These are phyloP conservation scores for Heliornis fulica DNA, from an alignment of 2,113 vertebrate genomes.

Conservation along the genomic window DNA sequence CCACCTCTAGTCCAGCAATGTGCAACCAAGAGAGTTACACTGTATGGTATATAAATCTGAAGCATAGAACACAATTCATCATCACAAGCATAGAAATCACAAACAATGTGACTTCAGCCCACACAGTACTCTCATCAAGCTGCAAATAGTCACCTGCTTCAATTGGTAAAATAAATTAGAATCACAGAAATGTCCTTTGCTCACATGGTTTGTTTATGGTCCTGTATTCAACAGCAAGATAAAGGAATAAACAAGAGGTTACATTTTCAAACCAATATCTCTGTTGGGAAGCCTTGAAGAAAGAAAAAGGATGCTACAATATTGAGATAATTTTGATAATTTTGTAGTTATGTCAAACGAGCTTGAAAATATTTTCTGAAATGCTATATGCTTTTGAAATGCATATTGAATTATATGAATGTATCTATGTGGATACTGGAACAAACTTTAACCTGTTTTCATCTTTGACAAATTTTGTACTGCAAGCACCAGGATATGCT, in stretches of 20 bases:
- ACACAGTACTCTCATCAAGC: constrained; percentile 46
- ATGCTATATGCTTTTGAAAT: background rate
- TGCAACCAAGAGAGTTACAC: background rate
- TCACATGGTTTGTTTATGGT: background rate
- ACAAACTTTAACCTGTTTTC: background rate
- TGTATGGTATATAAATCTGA: background rate
- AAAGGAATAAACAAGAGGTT: background rate
- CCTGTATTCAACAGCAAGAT: background rate
- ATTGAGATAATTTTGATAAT: background rate
- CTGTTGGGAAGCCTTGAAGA: background rate
- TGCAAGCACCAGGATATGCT: background rate
- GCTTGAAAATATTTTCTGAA: background rate
- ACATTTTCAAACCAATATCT: background rate
- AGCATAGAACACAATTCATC: background rate
- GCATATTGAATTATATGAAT: background rate
- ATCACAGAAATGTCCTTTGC: background rate
- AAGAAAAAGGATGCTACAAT: background rate
- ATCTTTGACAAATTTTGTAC: background rate
- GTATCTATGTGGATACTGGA: background rate
- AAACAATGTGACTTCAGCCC: constrained; percentile 7
- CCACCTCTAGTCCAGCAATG: background rate
- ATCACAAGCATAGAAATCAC: background rate
- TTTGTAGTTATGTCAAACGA: background rate
- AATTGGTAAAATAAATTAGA: background rate
- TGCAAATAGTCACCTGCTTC: background rate